phyloP scores from a whole-genome alignment of 2,797 vertebrate genomes.

The Crocodylus rhombifer region DNA sequence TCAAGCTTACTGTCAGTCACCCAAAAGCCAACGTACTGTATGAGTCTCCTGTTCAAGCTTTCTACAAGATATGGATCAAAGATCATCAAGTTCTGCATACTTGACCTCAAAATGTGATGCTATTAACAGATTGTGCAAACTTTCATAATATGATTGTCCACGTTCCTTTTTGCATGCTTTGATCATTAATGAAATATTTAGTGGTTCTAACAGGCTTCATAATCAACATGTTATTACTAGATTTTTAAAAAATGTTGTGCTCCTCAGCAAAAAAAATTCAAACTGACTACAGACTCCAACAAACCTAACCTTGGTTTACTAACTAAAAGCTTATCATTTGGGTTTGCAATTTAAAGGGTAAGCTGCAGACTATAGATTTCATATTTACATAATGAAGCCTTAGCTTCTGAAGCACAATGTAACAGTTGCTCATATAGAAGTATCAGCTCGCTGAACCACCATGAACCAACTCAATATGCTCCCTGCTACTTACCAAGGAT shows the following conservation, averaged over 20 bases:
- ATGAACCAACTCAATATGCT: slow-evolving; percentile 17
- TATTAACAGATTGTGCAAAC: neutral
- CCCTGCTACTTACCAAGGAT: slow-evolving; percentile 36
- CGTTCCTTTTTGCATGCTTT: neutral
- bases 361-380: no score
- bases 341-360: no score
- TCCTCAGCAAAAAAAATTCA: neutral
- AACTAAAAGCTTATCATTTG: no score
- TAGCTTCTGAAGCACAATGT: neutral
- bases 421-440: slow-evolving; percentile 44
- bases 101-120: neutral
- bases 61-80: neutral
- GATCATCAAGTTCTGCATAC: neutral
- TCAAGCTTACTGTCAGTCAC: neutral
- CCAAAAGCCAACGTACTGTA: neutral
- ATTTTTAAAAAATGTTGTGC: neutral
- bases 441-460: slow-evolving; percentile 3
- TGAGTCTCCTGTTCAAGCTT: neutral
- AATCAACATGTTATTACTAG: neutral
- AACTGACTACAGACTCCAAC: neutral
- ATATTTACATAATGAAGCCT: no score
- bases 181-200: neutral
- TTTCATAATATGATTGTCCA: neutral
- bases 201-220: neutral
- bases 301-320: neutral